Evolutionary conservation across 2,888 invertebrate genomes (phyloP).

Genomic region (Uropetala carovei): DNA sequence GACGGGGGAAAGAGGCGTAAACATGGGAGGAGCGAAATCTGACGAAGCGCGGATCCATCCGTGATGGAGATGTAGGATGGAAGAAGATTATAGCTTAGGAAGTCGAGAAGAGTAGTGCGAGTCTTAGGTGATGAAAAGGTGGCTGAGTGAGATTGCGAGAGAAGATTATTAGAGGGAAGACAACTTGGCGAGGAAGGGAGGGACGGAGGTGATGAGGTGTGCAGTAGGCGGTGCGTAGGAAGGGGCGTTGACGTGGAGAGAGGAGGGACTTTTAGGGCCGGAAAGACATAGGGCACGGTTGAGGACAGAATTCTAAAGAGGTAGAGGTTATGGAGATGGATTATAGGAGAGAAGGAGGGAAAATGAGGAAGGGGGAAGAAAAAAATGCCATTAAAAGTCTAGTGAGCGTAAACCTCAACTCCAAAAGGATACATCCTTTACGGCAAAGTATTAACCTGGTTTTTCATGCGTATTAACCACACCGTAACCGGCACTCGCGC

Average conservation of each 20-base stretch:
- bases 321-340: neutral
- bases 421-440: neutral
- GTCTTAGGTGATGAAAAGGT: neutral
- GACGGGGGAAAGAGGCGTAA: neutral
- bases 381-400: neutral
- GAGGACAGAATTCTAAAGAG: constrained; percentile 3
- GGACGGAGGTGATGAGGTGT: neutral
- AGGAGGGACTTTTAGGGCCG: too few species aligned
- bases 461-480: too few species aligned
- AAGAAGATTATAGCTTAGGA: neutral
- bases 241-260: neutral
- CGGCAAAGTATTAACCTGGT: too few species aligned
- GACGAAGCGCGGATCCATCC: neutral
- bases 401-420: neutral
- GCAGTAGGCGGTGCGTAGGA: neutral
- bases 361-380: neutral
- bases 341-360: neutral
- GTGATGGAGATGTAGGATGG: neutral
- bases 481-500: too few species aligned
- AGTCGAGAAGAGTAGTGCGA: neutral
- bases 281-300: neutral
- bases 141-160: neutral
- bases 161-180: constrained; percentile 20
- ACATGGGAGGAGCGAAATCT: neutral
- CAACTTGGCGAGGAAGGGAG: neutral